These are phyloP conservation scores for Atta cephalotes DNA, from an alignment of 1,140 invertebrate genomes.

Conservation along the genomic window DNA sequence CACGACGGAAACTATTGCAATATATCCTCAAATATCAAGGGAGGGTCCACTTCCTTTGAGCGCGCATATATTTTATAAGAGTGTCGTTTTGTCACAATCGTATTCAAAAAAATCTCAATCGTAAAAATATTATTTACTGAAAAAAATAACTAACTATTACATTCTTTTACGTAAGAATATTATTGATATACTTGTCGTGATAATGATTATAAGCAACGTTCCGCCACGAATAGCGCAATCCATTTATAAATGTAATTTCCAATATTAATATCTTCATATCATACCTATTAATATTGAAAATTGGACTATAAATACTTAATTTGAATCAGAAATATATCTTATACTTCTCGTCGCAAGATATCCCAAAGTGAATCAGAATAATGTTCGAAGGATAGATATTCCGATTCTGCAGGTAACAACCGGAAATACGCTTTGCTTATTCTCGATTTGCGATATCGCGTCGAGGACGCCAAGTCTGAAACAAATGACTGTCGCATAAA, in stretches of 20 bases:
- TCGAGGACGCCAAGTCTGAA: conserved; percentile 63
- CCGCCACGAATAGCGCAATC: background rate
- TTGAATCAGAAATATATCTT: conserved; percentile 2
- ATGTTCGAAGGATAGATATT: conserved; percentile 5
- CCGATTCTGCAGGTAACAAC: conserved; percentile 17
- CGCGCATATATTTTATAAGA: conserved; percentile 26
- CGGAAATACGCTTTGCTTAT: conserved; percentile 67
- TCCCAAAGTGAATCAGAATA: conserved; percentile 62
- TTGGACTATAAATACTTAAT: background rate
- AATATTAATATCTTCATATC: background rate
- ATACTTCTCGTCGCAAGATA: background rate
- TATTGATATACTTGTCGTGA: background rate
- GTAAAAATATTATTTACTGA: background rate
- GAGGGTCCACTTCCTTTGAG: conserved; percentile 28
- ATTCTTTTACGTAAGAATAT: background rate
- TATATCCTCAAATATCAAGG: conserved; percentile 60
- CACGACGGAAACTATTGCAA: conserved; percentile 63
- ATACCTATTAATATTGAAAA: background rate
- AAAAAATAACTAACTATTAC: background rate
- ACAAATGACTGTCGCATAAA: conserved; percentile 78
- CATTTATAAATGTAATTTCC: background rate
- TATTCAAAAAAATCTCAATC: conserved; percentile 17
- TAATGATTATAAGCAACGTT: background rate
- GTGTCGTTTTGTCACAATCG: conserved; percentile 21
- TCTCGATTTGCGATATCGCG: conserved; percentile 64